phyloP scores from a whole-genome alignment of 2,113 vertebrate species.

The Ceyx margarethae region DNA sequence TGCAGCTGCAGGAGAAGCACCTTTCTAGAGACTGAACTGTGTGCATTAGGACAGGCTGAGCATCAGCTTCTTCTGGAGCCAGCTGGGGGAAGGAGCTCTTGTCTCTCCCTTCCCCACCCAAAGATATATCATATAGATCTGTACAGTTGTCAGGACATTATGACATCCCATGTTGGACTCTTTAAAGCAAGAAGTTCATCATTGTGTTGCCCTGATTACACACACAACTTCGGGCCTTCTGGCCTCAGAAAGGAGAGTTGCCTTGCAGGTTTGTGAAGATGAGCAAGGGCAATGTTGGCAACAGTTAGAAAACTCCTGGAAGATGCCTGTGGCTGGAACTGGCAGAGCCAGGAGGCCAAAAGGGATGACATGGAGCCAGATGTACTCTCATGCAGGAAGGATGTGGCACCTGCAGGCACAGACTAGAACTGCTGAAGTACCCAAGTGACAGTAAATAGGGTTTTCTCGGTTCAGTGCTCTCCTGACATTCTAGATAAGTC shows the following conservation, averaged over 20 bases:
- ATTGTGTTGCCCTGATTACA: not conserved
- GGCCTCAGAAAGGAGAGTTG: not conserved
- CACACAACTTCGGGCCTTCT: not conserved
- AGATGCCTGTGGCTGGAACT: not conserved
- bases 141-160: not conserved
- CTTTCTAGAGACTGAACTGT: not conserved
- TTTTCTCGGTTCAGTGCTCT: not conserved
- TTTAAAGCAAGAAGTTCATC: not conserved
- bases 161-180: not conserved
- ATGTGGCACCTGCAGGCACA: not conserved
- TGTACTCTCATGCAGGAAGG: not conserved
- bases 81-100: not conserved
- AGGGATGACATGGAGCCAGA: not conserved
- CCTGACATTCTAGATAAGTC: not conserved
- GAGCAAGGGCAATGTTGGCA: not conserved
- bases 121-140: not conserved
- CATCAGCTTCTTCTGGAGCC: not conserved
- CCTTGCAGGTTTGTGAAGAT: not conserved
- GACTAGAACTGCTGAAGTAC: not conserved
- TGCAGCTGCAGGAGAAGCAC: not conserved
- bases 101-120: not conserved
- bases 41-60: not conserved
- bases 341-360: not conserved
- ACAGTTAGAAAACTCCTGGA: not conserved
- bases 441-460: not conserved